A percentile compares a stretch with the other conserved stretches of the same genome.
phyloP scores from a whole-genome alignment of 2,888 invertebrate species.

The Rotaria socialis region DNA sequence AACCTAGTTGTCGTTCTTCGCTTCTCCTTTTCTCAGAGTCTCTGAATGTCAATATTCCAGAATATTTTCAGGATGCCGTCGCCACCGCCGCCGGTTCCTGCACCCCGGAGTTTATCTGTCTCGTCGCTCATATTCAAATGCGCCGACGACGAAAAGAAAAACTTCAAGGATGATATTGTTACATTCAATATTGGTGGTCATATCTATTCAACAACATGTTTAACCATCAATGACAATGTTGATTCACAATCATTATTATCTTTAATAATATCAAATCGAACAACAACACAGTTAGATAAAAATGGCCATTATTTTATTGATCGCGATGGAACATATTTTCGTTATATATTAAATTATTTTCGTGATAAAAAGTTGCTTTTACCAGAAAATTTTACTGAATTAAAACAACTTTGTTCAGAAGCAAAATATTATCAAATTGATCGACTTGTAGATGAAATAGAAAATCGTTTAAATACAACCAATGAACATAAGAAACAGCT shows the following conservation, averaged over 20 bases:
- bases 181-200: constrained; percentile 14
- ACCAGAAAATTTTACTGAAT: constrained; percentile 78
- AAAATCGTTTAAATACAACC: constrained; percentile 21
- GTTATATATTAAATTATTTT: constrained; percentile 92
- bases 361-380: constrained; percentile 80
- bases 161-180: neutral
- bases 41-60: neutral
- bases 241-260: neutral
- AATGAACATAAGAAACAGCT: constrained; percentile 5
- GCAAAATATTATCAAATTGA: constrained; percentile 82
- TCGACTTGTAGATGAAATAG: constrained; percentile 56
- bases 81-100: neutral
- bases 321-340: constrained; percentile 88
- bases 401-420: constrained; percentile 81
- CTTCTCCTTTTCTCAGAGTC: neutral
- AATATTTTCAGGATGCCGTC: constrained; percentile 27
- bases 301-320: constrained; percentile 86
- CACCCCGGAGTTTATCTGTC: neutral
- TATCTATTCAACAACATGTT: neutral
- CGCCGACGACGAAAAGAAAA: neutral
- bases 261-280: neutral
- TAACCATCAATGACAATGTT: constrained; percentile 22
- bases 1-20: constrained; percentile 1
- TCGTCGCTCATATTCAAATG: neutral
- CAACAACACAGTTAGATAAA: neutral